Evolutionary conservation across 1,140 invertebrate species (phyloP), one percentile per base, ranked within the genome.

Genomic region (Manduca sexta): DNA sequence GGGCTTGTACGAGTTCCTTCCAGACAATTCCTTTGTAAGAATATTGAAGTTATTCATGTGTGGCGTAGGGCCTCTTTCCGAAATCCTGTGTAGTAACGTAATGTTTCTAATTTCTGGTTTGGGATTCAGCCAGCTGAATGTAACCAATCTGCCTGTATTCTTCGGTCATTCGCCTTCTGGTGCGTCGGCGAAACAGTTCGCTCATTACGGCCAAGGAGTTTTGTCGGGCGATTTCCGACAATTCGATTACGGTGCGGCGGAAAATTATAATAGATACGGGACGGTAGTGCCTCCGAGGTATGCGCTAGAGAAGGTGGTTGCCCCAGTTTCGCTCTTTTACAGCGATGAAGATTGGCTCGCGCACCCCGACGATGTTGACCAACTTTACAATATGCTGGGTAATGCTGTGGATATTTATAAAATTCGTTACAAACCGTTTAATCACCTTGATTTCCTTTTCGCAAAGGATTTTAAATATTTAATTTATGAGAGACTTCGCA

Each of bases 151-250:
- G 1, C 89, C 93, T 0, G 91, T 95, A 0, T 91, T 95, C 48
- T 83, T 93, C 29, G 88, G 90, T 0, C 94, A 96, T 64, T 87
- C 88, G 12, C 95, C 96, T 0, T 91, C 93, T 4, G 94, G 94
- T 11, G 90, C 93, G 1, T 92, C 93, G 0, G 89, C 90, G 37
- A 91, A 92, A 61, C 93, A 95, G 67, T 72, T 96, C 6, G 83
- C 92, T 11, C 93, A 94, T 65, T 93, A 88, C 60, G 90, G 88
- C 0, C 93, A 92, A 62, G 82, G 87, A 6, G 79, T 87, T 1
- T 65, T 86, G 11, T 86, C 74, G 0, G 82, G 76, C 0, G 64
- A 70, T 0, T 89, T 89, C 42, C 64, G 75, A 0, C 74, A 84
- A 42, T 89, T 71, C 37, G 87, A 89, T 69, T 80, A 85, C 12